Base-by-base conservation (phyloP, 1,140 invertebrate species). In the Chymomyza costata region DNA sequence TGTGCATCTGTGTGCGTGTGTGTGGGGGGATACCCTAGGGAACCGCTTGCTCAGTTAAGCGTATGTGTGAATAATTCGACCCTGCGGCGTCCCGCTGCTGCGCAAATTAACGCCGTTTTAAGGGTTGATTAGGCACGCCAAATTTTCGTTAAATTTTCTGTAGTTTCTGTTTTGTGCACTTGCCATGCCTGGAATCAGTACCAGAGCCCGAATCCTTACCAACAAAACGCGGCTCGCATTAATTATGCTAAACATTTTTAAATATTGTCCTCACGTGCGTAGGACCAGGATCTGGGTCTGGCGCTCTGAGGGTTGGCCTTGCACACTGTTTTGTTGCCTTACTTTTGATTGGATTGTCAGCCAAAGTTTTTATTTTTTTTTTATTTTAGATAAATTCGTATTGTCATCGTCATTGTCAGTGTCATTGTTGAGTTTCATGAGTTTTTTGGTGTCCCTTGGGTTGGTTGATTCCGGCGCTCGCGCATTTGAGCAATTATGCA, bases 161-260 rank as follows among this genome's bases (percentile, higher is more conserved):
- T n/a, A 38, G 21, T 8, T 8, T 25, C 21, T 25, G 21, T 39
- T n/a, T n/a, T n/a, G n/a, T 59, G 62, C 70, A 76, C 66, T 70
- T 70, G 65, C 66, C 50, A 14, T 34, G 13, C 31, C 48, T 15
- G n/a, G 8, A 32, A 39, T 1, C 2, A 38, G 31, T 32, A n/a
- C 18, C 34, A 35, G 25, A 21, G 18, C 3, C 0, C n/a, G 21
- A 39, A 18, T n/a, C 7, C 30, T 5, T 32, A 37, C 28, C 7
- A 13, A 37, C 43, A n/a, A n/a, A n/a, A n/a, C 15, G 15, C 43
- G 39, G 49, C 65, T 46, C 46, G 70, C 57, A 81, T 81, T 83
- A 83, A 83, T 83, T 83, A 83, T 83, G 81, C 74, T 82, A 83
- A 83, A 83, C 73, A 83, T 76, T 83, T 81, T 83, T 83, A 81